Conservation (phyloP, 2,888 invertebrate species). For the Pachycephus smyrnensis region DNA sequence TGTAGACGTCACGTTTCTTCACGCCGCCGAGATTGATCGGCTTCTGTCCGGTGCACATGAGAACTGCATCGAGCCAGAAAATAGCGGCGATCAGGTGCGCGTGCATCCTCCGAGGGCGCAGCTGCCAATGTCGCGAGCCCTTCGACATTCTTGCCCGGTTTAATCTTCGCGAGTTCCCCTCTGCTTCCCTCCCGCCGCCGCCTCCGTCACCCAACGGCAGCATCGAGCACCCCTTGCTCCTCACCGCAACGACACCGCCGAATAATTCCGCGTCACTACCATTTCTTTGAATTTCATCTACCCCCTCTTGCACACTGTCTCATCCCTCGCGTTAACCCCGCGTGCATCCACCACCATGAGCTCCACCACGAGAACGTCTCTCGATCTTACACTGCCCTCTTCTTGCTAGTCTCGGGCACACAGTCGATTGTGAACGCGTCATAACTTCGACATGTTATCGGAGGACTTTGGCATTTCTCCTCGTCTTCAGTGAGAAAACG, state of each 20-base stretch:
- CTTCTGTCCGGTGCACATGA: conserved; percentile 69
- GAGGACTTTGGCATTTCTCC: too few species aligned
- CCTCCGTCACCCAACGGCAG: conserved; percentile 22
- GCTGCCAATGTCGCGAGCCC: conserved; percentile 19
- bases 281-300: background rate
- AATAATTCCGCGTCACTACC: conserved; percentile 15
- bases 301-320: too few species aligned
- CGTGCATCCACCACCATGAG: too few species aligned
- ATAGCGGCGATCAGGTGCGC: conserved; percentile 35
- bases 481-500: too few species aligned
- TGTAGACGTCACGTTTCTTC: conserved; percentile 87
- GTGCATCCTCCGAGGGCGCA: conserved; percentile 20
- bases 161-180: too few species aligned
- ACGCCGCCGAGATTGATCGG: conserved; percentile 75
- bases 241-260: conserved; percentile 25
- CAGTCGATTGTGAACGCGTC: too few species aligned
- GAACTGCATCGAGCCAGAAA: conserved; percentile 45
- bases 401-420: too few species aligned
- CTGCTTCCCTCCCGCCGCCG: conserved; percentile 25
- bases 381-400: too few species aligned
- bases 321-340: too few species aligned
- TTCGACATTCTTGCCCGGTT: too few species aligned
- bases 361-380: too few species aligned
- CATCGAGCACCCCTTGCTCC: conserved; percentile 33
- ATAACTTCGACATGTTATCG: too few species aligned